Percentiles rank a stretch among this genome's conserved stretches.
These are phyloP conservation scores for Drosophila picticornis DNA, from an alignment of 2,888 invertebrate species.

Conservation along the genomic window DNA sequence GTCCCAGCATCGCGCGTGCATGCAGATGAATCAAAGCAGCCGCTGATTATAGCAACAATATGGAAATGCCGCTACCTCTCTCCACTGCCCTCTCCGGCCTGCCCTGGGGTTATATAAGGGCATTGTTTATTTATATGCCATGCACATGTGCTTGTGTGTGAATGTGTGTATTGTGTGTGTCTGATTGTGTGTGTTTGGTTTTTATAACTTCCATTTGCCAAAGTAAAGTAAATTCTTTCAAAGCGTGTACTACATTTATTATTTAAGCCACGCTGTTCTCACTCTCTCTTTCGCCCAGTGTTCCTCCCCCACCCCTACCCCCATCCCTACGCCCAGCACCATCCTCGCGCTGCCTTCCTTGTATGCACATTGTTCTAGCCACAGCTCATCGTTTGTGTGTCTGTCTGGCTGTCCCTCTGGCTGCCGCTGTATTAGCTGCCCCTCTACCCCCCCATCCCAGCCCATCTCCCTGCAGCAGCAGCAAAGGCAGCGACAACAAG, in stretches of 20 bases:
- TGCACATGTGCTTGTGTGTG: conserved; percentile 37
- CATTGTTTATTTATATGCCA: conserved; percentile 74
- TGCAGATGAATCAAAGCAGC: conserved; percentile 78
- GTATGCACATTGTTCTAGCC: conserved; percentile 62
- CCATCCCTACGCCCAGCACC: background rate
- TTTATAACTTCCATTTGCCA: conserved; percentile 78
- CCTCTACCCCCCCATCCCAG: background rate
- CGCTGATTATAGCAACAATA: conserved; percentile 79
- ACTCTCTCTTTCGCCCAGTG: conserved; percentile 16
- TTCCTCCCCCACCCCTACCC: background rate
- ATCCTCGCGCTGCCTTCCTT: background rate
- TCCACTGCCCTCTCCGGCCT: conserved; percentile 12
- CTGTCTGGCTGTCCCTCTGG: conserved; percentile 38
- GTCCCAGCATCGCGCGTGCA: conserved; percentile 58
- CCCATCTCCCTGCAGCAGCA: conserved; percentile 9
- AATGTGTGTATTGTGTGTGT: conserved; percentile 15
- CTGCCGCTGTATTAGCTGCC: conserved; percentile 60
- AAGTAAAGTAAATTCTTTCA: conserved; percentile 78
- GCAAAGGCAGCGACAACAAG: conserved; percentile 31
- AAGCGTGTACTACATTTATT: conserved; percentile 78
- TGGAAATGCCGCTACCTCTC: conserved; percentile 68
- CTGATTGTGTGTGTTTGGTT: conserved; percentile 55
- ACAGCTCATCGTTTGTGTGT: conserved; percentile 22
- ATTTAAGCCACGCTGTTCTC: conserved; percentile 69
- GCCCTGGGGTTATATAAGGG: conserved; percentile 63